Base-by-base conservation (phyloP, 2,113 vertebrate genomes). In the Phyllopteryx taeniolatus region DNA sequence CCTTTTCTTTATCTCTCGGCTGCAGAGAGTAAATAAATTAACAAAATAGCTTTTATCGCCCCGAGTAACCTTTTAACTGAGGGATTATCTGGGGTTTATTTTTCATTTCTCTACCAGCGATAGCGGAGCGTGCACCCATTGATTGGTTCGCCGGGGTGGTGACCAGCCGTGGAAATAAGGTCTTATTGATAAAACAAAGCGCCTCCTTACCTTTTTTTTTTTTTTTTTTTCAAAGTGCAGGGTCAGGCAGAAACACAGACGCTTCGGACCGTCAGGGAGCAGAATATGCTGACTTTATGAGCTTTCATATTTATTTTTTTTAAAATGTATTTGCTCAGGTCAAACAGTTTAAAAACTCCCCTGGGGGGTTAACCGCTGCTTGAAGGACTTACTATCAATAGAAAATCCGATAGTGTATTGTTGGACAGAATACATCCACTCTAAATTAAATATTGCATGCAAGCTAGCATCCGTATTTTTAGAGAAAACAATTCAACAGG, bases 11-110 rank as follows among this genome's bases (percentile, higher is more conserved):
- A 98, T 99, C 96, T 96, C 95, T 91, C 93, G 92, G 87, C 91
- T 94, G 94, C 96, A 98, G 96, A 97, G 95, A 98, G 96, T 98
- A 99, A 99, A 99, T 98, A 98, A 98, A 99, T 98, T 99, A 98
- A 98, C 96, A 98, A 96, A 99, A 98, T 97, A 98, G 95, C 98
- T 98, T 98, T 98, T 98, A 98, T 98, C 95, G 89, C 94, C 94
- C 93, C 89, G 95, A 95, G 95, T 99, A 98, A 98, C 97, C 97
- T 99, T 99, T 98, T 98, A 99, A 98, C 96, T 95, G 94, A 94
- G 94, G 96, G 96, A 98, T 98, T 98, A 98, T 98, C 96, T 95
- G 92, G 93, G 93, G 96, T 98, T 98, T 98, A 98, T 98, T 99
- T 98, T 98, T 98, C 95, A 98, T 98, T 98, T 98, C 93, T 95